Conservation (phyloP, 2,113 vertebrate species). For the Entomyzon cyanotis region DNA sequence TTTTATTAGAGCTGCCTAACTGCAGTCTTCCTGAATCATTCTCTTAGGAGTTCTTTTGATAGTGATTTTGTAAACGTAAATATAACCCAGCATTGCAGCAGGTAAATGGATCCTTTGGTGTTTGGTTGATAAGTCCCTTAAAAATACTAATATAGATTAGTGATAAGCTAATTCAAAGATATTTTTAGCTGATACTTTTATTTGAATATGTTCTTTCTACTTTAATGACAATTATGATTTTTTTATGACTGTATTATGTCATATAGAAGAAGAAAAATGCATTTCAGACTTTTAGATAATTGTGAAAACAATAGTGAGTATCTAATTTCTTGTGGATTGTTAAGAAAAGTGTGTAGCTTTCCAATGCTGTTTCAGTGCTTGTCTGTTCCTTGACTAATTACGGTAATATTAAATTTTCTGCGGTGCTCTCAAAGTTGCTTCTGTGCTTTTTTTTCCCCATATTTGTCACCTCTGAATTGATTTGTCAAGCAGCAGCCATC, state of each 20-base stretch:
- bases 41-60: not conserved
- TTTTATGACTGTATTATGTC: not conserved
- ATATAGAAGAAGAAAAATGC: not conserved
- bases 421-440: not conserved
- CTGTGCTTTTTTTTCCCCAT: not conserved
- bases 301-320: not conserved
- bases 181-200: not conserved
- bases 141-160: not conserved
- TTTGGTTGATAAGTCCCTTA: not conserved
- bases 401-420: not conserved
- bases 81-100: not conserved
- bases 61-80: not conserved
- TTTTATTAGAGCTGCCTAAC: not conserved
- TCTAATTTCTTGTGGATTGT: not conserved
- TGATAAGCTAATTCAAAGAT: not conserved
- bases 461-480: slow-evolving; percentile 40
- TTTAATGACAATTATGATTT: not conserved
- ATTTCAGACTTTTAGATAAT: not conserved
- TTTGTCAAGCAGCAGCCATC: slow-evolving; percentile 29
- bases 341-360: not conserved
- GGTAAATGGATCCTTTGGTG: not conserved
- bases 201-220: not conserved
- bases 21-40: not conserved
- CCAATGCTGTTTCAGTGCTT: not conserved
- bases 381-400: not conserved